Percentiles rank a stretch among this genome's conserved stretches.
Evolutionary conservation across 2,888 invertebrate species (phyloP).

Genomic region (Anticlea derivata): DNA sequence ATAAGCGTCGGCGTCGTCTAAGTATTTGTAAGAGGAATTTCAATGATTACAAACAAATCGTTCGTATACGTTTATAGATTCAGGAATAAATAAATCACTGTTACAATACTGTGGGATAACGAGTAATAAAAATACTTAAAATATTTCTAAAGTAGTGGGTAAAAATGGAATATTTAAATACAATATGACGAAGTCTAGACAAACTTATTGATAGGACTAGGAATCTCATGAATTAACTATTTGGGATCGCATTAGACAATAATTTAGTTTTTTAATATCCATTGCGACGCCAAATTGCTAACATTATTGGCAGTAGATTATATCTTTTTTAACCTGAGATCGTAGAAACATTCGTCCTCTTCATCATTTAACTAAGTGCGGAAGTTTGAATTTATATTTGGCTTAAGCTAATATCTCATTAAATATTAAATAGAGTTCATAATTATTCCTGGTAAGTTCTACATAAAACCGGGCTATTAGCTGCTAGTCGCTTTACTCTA

Average conservation of each 20-base stretch:
- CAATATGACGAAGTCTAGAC: no score
- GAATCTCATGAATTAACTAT: no score
- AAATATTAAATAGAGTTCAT: not conserved
- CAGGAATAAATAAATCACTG: conserved; percentile 26
- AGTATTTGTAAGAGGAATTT: conserved; percentile 1
- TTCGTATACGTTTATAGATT: conserved; percentile 39
- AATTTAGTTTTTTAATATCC: no score
- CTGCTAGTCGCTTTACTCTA: conserved; percentile 46
- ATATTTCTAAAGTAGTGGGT: conserved; percentile 8
- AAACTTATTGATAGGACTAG: not conserved
- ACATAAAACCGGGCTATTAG: conserved; percentile 48
- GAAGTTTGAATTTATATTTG: not conserved
- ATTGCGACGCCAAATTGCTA: no score
- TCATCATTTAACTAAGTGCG: no score
- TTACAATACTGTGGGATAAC: conserved; percentile 22
- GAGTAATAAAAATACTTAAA: conserved; percentile 7
- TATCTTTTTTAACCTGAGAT: no score
- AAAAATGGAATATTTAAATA: conserved; percentile 1
- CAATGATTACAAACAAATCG: conserved; percentile 15
- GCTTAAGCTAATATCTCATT: not conserved
- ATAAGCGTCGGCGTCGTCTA: no score
- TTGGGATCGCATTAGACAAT: no score
- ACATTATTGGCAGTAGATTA: no score
- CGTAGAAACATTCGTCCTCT: no score
- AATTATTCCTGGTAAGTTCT: conserved; percentile 24